A percentile compares a stretch with the other conserved stretches of the same genome.
Conservation (phyloP, 2,797 vertebrate genomes). For the Fistularia commersonii region DNA sequence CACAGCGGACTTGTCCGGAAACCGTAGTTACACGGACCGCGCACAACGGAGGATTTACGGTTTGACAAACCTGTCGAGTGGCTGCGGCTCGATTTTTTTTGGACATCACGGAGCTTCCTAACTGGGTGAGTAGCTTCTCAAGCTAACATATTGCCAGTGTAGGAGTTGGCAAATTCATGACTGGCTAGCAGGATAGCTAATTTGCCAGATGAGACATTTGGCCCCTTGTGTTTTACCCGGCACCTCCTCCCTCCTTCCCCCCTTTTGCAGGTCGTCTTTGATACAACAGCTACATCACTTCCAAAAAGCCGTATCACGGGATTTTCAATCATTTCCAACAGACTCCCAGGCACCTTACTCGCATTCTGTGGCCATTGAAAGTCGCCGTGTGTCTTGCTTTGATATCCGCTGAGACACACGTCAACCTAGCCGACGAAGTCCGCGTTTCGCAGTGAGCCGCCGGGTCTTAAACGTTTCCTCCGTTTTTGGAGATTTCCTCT, state of each 20-base stretch:
- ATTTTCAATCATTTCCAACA: no score
- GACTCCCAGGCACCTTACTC: conserved; percentile 1
- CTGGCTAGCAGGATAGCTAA: conserved; percentile 66
- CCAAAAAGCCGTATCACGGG: no score
- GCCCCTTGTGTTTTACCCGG: conserved; percentile 24
- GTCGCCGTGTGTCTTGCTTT: conserved; percentile 42
- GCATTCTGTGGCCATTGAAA: conserved; percentile 12
- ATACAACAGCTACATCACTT: not conserved
- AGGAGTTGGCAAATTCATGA: conserved; percentile 36
- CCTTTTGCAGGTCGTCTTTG: not conserved
- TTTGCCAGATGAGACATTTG: conserved; percentile 61
- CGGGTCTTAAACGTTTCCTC: no score
- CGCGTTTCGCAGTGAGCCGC: no score
- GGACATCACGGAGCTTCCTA: conserved; percentile 23
- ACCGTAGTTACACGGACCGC: not conserved
- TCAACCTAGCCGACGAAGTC: conserved; percentile 39
- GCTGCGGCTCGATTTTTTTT: conserved; percentile 9
- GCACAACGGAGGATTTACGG: not conserved
- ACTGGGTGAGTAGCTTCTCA: conserved; percentile 60
- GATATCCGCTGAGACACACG: conserved; percentile 41
- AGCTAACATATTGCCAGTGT: conserved; percentile 48
- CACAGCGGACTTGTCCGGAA: conserved; percentile 28
- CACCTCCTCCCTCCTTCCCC: not conserved
- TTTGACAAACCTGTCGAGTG: conserved; percentile 8
- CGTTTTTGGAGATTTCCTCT: no score